Base-by-base conservation (phyloP, 2,797 vertebrate genomes). In the Poliocrania exsul region DNA sequence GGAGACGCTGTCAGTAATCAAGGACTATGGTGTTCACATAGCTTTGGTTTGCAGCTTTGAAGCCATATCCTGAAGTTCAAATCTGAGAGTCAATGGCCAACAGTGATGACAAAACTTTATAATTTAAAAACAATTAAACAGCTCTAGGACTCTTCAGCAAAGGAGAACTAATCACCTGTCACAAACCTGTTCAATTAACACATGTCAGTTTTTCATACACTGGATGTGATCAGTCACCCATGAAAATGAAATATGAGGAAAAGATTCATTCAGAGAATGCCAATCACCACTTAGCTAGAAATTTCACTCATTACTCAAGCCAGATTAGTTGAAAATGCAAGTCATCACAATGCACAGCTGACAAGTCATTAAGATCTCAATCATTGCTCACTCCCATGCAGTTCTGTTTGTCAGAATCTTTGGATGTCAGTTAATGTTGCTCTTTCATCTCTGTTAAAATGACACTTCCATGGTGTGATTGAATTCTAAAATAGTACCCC, bases 351-450 rank as follows among this genome's bases (percentile, higher is more conserved):
- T 72, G 49, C 67, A 69, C 89, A 95, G 60, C 73, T 88, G 96
- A 95, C 62, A 94, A 90, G 95, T 84, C 81, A 95, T 97, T 96
- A 96, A 96, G 89, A 93, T 96, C 92, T 96, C 89, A 96, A 96
- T 96, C 84, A 94, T 70, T 94, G 88, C 85, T 92, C 86, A 42
- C 70, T 90, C 72, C 35, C 50, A n/a, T 92, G 81, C 83, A 84
- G 60, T 90, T 95, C 66, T 94, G 81, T 97, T 96, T 93, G 95
- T 93, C 94, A 96, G 93, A 92, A 86, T 67, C 79, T 86, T 95
- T 93, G 82, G 51, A 88, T 97, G 95, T 95, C 89, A 93, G 92
- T 90, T 96, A 88, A 92, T 84, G 44, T 71, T 94, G 66, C 82
- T 95, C 77, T 92, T 97, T 88, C 89, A 84, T 94, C 92, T 92